These are phyloP conservation scores for Andrena praecox DNA, from an alignment of 2,888 invertebrate genomes.

Conservation along the genomic window DNA sequence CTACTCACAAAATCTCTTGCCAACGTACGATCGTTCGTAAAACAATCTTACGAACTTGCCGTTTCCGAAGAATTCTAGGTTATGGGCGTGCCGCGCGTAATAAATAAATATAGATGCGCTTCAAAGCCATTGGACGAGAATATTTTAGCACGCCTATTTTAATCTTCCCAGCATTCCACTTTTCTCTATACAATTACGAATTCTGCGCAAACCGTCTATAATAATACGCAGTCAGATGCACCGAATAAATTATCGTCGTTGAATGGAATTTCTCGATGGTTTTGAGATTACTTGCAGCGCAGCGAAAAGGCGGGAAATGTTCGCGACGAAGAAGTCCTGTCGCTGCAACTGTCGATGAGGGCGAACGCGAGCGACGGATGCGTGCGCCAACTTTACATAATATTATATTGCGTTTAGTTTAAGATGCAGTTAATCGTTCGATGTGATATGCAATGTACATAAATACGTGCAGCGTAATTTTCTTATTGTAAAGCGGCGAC, in stretches of 20 bases:
- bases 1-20: slow-evolving; percentile 9
- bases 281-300: neutral
- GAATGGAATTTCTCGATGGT: too few relatives aligned
- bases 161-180: neutral
- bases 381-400: neutral
- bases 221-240: neutral
- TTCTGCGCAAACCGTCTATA: neutral
- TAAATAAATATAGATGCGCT: neutral
- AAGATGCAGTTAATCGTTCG: neutral
- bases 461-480: neutral
- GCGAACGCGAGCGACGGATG: neutral
- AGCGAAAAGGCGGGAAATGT: slow-evolving; percentile 31
- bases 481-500: neutral
- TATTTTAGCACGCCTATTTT: neutral
- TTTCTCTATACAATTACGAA: neutral
- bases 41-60: neutral
- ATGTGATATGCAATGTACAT: neutral
- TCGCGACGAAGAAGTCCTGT: neutral
- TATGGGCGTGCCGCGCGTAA: too few relatives aligned
- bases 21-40: neutral
- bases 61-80: neutral
- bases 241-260: neutral
- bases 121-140: neutral
- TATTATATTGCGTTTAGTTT: neutral
- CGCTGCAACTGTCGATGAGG: neutral